phyloP scores from a whole-genome alignment of 2,888 invertebrate species.

The Esperia sulphurella region DNA sequence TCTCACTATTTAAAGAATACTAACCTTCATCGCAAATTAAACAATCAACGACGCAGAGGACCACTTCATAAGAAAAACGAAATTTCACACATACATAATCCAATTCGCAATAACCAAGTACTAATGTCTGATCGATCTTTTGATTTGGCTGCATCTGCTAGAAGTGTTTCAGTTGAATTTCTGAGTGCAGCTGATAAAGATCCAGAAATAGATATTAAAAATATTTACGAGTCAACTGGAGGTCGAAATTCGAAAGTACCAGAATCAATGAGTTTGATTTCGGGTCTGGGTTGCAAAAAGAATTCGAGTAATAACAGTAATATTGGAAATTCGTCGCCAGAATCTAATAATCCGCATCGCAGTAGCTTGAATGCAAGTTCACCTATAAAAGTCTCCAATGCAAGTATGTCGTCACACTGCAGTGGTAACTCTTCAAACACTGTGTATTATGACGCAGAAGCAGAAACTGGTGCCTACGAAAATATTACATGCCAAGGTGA shows the following conservation, averaged over 20 bases:
- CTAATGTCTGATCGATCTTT: conserved; percentile 55
- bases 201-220: conserved; percentile 83
- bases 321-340: conserved; percentile 42
- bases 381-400: conserved; percentile 53
- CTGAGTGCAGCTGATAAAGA: conserved; percentile 83
- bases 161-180: conserved; percentile 83
- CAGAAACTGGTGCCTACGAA: conserved; percentile 65
- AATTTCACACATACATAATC: conserved; percentile 86
- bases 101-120: conserved; percentile 74
- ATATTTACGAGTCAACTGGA: conserved; percentile 85
- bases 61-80: conserved; percentile 81
- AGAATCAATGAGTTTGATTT: conserved; percentile 71
- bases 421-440: conserved; percentile 72
- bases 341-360: conserved; percentile 33
- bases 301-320: conserved; percentile 40
- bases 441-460: conserved; percentile 70
- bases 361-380: conserved; percentile 37
- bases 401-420: conserved; percentile 73
- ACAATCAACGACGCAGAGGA: conserved; percentile 85
- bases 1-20: conserved; percentile 73
- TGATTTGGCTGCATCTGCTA: conserved; percentile 77
- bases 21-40: conserved; percentile 78
- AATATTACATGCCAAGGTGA: conserved; percentile 80
- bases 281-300: conserved; percentile 72
- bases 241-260: conserved; percentile 79